These are phyloP conservation scores for Gracilinanus agilis DNA, from an alignment of 2,113 vertebrate genomes.

Conservation along the genomic window DNA sequence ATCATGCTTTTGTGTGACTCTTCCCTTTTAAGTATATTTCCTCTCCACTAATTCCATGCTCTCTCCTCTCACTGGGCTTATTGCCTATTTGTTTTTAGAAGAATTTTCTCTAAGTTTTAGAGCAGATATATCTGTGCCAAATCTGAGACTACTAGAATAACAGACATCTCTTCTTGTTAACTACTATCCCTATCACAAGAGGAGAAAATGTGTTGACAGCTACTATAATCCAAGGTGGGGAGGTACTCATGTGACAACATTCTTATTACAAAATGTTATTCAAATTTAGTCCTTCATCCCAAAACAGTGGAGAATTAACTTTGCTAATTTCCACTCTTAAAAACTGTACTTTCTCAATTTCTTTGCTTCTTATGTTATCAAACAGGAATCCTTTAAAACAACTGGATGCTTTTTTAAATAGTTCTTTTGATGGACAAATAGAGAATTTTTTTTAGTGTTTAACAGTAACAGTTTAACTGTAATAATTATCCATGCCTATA, in stretches of 20 bases:
- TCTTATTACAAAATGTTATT: not conserved
- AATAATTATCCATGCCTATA: not conserved
- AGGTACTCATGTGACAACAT: not conserved
- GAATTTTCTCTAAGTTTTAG: not conserved
- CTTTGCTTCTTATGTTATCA: not conserved
- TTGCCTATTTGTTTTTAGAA: not conserved
- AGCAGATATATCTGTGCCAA: not conserved
- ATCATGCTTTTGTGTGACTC: no score
- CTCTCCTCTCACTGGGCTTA: not conserved
- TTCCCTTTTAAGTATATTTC: no score
- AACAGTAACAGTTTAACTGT: constrained; percentile 8
- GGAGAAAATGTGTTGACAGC: not conserved
- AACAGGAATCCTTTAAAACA: not conserved
- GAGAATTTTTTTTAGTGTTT: not conserved
- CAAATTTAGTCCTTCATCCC: not conserved
- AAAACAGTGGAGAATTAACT: not conserved
- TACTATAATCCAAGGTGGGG: not conserved
- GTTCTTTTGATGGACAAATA: not conserved
- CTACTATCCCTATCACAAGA: not conserved
- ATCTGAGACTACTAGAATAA: not conserved
- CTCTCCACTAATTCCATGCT: no score
- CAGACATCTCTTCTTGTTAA: not conserved
- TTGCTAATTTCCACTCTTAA: constrained; percentile 22
- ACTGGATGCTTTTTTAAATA: not conserved
- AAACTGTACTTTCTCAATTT: constrained; percentile 2